Conservation (phyloP, 2,797 vertebrate species). For the Lutjanus argentimaculatus region DNA sequence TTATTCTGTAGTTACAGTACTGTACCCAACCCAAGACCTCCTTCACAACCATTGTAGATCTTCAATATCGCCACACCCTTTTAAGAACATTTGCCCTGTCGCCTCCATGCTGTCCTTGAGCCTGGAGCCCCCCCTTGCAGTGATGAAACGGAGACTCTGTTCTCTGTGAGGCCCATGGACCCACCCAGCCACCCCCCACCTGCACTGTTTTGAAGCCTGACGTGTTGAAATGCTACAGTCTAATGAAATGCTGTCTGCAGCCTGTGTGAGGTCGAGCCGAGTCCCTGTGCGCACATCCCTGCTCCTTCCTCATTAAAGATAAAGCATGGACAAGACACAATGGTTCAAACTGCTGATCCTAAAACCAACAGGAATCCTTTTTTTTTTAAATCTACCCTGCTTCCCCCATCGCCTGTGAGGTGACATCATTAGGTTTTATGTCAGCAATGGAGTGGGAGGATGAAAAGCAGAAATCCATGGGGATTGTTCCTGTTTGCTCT, state of each 20-base stretch:
- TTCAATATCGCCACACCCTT: neutral
- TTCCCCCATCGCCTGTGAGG: neutral
- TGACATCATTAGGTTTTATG: conserved; percentile 13
- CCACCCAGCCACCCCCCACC: conserved; percentile 11
- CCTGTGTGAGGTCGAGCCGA: conserved; percentile 4
- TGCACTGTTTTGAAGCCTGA: conserved; percentile 15
- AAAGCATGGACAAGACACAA: neutral
- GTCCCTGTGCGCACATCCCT: neutral
- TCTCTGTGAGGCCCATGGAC: conserved; percentile 20
- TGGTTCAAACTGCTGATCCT: neutral
- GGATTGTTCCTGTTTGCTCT: conserved; percentile 22
- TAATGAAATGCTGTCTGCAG: conserved; percentile 25
- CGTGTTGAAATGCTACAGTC: conserved; percentile 15
- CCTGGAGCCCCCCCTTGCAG: conserved; percentile 12
- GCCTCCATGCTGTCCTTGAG: conserved; percentile 7
- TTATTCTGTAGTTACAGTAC: neutral
- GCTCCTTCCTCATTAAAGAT: conserved; percentile 26
- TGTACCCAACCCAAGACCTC: neutral
- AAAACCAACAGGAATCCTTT: neutral
- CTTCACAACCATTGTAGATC: neutral
- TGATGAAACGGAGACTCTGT: conserved; percentile 39
- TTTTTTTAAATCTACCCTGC: neutral
- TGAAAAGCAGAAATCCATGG: conserved; percentile 1
- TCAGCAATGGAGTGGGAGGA: conserved; percentile 2
- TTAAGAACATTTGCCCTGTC: conserved; percentile 2